Percentiles rank a stretch among this genome's conserved stretches.
Conservation (phyloP, 2,797 vertebrate species). For the Synanceia verrucosa region DNA sequence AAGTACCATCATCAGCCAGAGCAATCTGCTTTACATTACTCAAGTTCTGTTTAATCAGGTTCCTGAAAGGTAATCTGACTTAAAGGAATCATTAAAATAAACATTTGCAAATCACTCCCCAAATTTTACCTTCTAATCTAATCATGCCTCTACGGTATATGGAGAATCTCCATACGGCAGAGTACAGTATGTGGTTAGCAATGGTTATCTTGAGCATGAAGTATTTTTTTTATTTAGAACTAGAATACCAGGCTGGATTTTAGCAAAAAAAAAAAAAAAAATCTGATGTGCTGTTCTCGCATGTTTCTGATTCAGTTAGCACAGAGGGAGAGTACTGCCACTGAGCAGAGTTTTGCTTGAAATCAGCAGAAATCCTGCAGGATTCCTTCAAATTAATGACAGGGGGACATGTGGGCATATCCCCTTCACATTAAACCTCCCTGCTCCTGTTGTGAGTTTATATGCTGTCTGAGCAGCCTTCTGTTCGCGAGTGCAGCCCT, state of each 20-base stretch:
- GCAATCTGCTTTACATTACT: too few relatives aligned
- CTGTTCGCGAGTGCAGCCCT: not conserved
- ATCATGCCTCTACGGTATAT: too few relatives aligned
- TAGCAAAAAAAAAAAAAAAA: not conserved
- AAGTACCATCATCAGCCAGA: not conserved
- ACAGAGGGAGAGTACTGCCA: slow-evolving; percentile 48
- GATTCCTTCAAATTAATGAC: slow-evolving; percentile 67
- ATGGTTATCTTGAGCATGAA: not conserved
- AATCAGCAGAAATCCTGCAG: slow-evolving; percentile 65
- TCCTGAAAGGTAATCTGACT: not conserved
- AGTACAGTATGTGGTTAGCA: not conserved
- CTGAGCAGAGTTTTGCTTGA: slow-evolving; percentile 38
- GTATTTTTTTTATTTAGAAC: slow-evolving; percentile 3
- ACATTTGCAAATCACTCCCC: too few relatives aligned
- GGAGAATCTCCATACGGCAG: too few relatives aligned
- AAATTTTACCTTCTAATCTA: too few relatives aligned
- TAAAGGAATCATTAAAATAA: too few relatives aligned
- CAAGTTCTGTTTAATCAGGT: not conserved
- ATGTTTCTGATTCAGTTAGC: slow-evolving; percentile 48
- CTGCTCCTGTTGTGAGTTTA: slow-evolving; percentile 50
- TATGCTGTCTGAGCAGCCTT: slow-evolving; percentile 22
- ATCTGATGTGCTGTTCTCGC: slow-evolving; percentile 22
- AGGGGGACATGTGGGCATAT: slow-evolving; percentile 66
- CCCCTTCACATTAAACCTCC: slow-evolving; percentile 53
- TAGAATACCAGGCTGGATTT: slow-evolving; percentile 18